Evolutionary conservation across 2,113 vertebrate genomes (phyloP), one percentile per base, ranked within the genome.

Genomic region (Melanocharis versteri): DNA sequence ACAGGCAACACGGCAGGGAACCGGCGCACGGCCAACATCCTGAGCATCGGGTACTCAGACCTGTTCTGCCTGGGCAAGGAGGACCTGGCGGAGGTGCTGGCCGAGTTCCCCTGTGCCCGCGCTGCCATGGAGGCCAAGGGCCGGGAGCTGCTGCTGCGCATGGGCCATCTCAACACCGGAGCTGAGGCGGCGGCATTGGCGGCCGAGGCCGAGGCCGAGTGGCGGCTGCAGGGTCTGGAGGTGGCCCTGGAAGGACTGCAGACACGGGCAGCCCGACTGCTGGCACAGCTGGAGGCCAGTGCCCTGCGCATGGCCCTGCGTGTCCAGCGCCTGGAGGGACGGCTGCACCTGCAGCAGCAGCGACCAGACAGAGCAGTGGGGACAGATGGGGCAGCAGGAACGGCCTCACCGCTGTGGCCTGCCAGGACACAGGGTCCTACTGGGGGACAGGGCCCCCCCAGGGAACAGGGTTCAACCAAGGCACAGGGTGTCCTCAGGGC

Each of bases 61-160:
- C 98, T 99, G 7, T 99, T 99, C 97, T 99, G 99, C 95, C 96
- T 99, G 62, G 98, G 98, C 83, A 99, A 99, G 97, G 99, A 99
- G 91, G 98, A 99, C 96, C 97, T 99, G 89, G 97, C 76, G 0
- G 98, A 98, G 31, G 99, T 98, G 48, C 97, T 99, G 60, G 97
- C 97, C 0, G 98, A 99, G 97, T 99, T 99, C 90, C 99, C 99
- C 13, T 90, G 97, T 2, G 99, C 99, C 93, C 98, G 99, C 37
- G 68, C 96, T 2, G 86, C 98, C 57, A 98, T 99, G 98, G 99
- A 99, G 89, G 98, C 98, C 94, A 99, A 99, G 90, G 99, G 99
- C 76, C 96, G 98, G 1, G 98, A 99, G 95, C 99, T 99, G 88
- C 98, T 99, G 80, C 98, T 98, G 64, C 98, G 98, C 94, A 98